Evolutionary conservation across 2,797 vertebrate genomes (phyloP).

Genomic region (Peromyscus eremicus): DNA sequence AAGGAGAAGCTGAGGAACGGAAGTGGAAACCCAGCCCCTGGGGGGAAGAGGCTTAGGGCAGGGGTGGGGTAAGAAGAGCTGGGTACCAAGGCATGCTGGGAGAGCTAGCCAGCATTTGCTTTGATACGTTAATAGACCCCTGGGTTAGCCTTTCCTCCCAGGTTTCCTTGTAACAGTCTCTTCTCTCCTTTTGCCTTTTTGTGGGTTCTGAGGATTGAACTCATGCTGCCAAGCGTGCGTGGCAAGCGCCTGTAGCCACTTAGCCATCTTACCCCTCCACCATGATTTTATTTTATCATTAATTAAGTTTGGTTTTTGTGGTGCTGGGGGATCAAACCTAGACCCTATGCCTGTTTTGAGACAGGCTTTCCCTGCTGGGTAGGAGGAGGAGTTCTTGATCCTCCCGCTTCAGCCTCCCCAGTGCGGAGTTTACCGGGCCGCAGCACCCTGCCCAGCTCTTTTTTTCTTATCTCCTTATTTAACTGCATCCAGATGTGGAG

Average conservation of each 20-base stretch:
- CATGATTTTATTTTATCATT: neutral
- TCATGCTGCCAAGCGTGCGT: neutral
- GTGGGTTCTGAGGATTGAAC: neutral
- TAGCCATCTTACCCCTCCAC: neutral
- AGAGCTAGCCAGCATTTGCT: neutral
- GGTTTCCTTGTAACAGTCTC: neutral
- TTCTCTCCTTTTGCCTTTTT: neutral
- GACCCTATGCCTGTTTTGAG: neutral
- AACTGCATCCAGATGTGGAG: neutral
- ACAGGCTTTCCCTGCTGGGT: neutral
- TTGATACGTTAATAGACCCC: neutral
- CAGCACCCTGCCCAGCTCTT: no score
- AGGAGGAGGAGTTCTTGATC: neutral
- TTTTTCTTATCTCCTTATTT: neutral
- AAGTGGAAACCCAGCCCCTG: neutral
- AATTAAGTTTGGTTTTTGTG: neutral
- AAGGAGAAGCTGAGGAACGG: neutral
- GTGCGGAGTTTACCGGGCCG: neutral
- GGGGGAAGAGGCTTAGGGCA: neutral
- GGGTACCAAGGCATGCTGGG: neutral
- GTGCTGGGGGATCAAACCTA: neutral
- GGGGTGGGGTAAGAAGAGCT: neutral
- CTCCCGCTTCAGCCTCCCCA: neutral
- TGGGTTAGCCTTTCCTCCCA: neutral
- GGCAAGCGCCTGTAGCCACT: neutral